These are phyloP conservation scores for Oithona nana DNA, from an alignment of 2,888 invertebrate genomes.

Conservation along the genomic window DNA sequence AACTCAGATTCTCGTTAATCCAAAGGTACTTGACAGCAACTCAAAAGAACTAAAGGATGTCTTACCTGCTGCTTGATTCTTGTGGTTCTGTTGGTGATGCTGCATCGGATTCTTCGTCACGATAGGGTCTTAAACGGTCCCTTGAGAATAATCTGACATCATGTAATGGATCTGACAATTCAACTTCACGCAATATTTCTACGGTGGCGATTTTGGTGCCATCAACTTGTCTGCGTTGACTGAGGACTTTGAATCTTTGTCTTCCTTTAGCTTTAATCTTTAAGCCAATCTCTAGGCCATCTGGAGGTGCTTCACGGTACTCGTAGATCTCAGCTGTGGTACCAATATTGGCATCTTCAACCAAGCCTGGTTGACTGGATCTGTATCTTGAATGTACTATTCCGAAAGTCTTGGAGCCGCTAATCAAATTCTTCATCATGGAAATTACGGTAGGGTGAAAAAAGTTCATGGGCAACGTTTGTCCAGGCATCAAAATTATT, in stretches of 20 bases:
- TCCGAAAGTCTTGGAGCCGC: conserved; percentile 43
- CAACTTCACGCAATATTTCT: conserved; percentile 45
- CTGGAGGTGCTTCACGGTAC: conserved; percentile 29
- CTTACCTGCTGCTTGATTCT: too few species aligned
- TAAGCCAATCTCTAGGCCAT: conserved; percentile 23
- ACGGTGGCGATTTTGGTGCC: conserved; percentile 40
- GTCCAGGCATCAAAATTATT: conserved; percentile 53
- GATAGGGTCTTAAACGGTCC: conserved; percentile 15
- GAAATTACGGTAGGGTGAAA: conserved; percentile 35
- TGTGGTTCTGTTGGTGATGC: too few species aligned
- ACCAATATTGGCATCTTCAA: conserved; percentile 31
- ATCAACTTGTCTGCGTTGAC: conserved; percentile 29
- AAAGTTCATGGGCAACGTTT: conserved; percentile 51
- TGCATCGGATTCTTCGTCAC: background rate
- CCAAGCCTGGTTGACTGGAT: background rate
- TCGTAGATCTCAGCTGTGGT: conserved; percentile 47
- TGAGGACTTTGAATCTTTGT: conserved; percentile 47
- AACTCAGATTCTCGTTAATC: too few species aligned
- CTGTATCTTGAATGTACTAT: conserved; percentile 34
- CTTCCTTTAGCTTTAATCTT: conserved; percentile 50
- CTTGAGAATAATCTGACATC: conserved; percentile 26
- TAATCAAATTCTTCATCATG: conserved; percentile 39
- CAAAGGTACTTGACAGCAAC: too few species aligned
- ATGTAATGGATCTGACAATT: conserved; percentile 37
- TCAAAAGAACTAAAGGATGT: too few species aligned